A percentile compares a stretch with the other conserved stretches of the same genome.
These are phyloP conservation scores for Apodemia hepburni DNA, from an alignment of 2,888 invertebrate species.

Conservation along the genomic window DNA sequence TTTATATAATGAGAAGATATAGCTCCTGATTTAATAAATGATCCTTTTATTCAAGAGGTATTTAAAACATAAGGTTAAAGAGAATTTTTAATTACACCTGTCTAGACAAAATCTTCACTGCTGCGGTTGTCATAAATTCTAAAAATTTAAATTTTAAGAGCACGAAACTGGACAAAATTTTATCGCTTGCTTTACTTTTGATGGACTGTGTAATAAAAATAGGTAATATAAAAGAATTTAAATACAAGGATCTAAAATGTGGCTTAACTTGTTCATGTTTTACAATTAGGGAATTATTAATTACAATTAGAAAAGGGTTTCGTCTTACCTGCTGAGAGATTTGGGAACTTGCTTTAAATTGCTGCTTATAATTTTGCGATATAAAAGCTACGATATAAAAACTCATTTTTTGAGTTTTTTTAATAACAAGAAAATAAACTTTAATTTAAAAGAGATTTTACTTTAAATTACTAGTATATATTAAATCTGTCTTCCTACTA, in stretches of 20 bases:
- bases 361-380: too few relatives aligned
- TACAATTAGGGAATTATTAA: neutral
- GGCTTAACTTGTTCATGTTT: neutral
- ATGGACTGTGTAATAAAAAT: neutral
- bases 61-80: conserved; percentile 17
- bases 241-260: neutral
- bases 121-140: conserved; percentile 26
- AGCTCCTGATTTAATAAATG: conserved; percentile 5
- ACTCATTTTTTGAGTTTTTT: too few relatives aligned
- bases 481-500: too few relatives aligned
- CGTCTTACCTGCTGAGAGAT: too few relatives aligned
- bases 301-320: neutral
- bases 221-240: neutral
- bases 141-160: conserved; percentile 24
- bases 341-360: too few relatives aligned
- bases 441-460: too few relatives aligned
- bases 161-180: conserved; percentile 5
- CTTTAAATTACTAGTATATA: too few relatives aligned
- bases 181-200: conserved; percentile 10
- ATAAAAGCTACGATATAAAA: too few relatives aligned
- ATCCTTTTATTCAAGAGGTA: conserved; percentile 14
- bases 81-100: conserved; percentile 32
- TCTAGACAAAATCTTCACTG: conserved; percentile 33
- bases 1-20: conserved; percentile 6
- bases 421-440: too few relatives aligned